A percentile compares a stretch with the other conserved stretches of the same genome.
Conservation (phyloP, 64 coral and sea anemone genomes). For the Stichodactyla helianthus region DNA sequence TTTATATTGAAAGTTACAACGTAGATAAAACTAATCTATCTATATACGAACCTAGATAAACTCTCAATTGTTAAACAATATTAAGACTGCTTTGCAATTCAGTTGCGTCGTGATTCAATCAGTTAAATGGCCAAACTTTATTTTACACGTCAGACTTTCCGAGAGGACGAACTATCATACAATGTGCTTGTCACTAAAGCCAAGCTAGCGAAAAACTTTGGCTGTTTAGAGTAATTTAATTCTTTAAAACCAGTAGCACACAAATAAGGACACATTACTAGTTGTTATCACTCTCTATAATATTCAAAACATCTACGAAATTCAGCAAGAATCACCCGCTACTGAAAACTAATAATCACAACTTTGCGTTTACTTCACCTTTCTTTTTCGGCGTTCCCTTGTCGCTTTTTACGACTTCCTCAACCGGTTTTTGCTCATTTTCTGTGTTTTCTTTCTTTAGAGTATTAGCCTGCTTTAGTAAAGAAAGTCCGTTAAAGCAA, state of each 20-base stretch:
- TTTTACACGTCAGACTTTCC: slow-evolving; percentile 13
- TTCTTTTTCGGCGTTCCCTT: slow-evolving; percentile 64
- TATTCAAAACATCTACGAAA: not conserved
- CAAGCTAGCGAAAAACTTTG: not conserved
- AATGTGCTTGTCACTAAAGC: not conserved
- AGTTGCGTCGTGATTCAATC: not conserved
- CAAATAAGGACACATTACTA: not conserved
- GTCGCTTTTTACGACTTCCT: slow-evolving; percentile 24
- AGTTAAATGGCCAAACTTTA: slow-evolving; percentile 15
- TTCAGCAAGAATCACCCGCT: not conserved
- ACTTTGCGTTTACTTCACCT: slow-evolving; percentile 11
- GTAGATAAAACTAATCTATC: not conserved
- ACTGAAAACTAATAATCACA: not conserved
- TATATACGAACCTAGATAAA: not conserved
- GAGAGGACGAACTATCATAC: not conserved
- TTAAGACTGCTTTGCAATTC: slow-evolving; percentile 7
- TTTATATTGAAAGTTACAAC: not conserved
- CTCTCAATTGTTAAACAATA: not conserved
- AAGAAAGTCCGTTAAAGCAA: not conserved
- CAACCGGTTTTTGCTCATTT: slow-evolving; percentile 37
- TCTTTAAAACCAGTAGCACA: not conserved
- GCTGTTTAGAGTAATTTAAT: not conserved
- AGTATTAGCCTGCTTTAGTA: slow-evolving; percentile 10
- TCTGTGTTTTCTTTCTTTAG: slow-evolving; percentile 56
- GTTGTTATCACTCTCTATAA: not conserved